Evolutionary conservation across 2,113 vertebrate species (phyloP).

Genomic region (Megaceryle torquata): DNA sequence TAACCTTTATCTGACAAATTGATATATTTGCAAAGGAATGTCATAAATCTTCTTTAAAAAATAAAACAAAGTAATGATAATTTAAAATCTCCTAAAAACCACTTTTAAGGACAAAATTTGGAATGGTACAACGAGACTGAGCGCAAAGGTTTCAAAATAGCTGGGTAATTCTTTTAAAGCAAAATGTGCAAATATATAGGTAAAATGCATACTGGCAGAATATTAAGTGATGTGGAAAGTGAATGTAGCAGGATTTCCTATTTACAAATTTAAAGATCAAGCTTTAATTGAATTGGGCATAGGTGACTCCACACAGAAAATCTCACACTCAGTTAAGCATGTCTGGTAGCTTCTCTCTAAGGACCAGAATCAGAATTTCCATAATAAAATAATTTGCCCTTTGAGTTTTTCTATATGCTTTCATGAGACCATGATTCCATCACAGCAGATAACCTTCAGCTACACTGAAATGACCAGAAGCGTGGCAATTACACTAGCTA

Average conservation of each 20-base stretch:
- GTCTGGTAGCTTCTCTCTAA: background rate
- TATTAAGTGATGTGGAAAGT: background rate
- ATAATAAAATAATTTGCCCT: background rate
- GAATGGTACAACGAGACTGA: slow-evolving; percentile 5
- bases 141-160: background rate
- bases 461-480: background rate
- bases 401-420: background rate
- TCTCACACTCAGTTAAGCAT: background rate
- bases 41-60: slow-evolving; percentile 59
- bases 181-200: background rate
- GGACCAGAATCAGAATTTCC: background rate
- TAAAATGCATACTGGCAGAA: background rate
- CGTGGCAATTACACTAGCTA: background rate
- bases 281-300: background rate
- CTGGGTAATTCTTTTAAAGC: background rate
- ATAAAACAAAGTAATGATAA: slow-evolving; percentile 23
- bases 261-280: slow-evolving; percentile 25
- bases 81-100: background rate
- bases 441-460: background rate
- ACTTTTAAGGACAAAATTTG: slow-evolving; percentile 26
- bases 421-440: background rate
- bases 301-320: slow-evolving; percentile 25
- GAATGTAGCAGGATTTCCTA: background rate
- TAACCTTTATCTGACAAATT: slow-evolving; percentile 75
- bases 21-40: slow-evolving; percentile 62